Evolutionary conservation across 1,140 invertebrate genomes (phyloP).

Genomic region (Zeugodacus cucurbitae): DNA sequence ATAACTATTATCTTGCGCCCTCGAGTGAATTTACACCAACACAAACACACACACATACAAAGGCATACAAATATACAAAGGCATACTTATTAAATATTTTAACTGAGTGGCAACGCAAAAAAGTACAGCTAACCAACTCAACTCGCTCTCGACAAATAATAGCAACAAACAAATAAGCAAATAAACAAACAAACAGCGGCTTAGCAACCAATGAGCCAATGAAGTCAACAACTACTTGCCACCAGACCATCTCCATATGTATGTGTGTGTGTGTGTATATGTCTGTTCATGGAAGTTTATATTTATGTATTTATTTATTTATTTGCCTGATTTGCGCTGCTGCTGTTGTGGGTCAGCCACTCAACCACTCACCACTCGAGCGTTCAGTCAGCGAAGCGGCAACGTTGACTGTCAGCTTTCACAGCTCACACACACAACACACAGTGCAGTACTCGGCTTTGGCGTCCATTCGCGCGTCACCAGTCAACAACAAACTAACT

Average conservation of each 20-base stretch:
- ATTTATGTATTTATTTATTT: slow-evolving; percentile 12
- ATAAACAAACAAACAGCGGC: background rate
- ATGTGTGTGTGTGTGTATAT: background rate
- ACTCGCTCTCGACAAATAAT: background rate
- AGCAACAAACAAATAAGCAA: too few relatives aligned
- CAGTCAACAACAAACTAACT: slow-evolving; percentile 17
- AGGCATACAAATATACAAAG: background rate
- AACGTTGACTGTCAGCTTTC: background rate
- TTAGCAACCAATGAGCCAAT: background rate
- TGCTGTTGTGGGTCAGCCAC: background rate
- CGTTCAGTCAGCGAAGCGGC: background rate
- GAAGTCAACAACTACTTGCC: background rate
- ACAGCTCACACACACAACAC: too few relatives aligned
- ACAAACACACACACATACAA: background rate
- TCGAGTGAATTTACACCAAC: background rate
- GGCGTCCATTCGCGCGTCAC: background rate
- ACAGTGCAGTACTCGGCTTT: too few relatives aligned
- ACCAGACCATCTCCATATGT: background rate
- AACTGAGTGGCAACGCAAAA: too few relatives aligned
- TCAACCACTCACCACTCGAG: background rate
- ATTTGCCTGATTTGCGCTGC: background rate
- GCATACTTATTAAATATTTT: too few relatives aligned
- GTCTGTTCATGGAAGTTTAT: background rate
- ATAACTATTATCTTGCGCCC: background rate
- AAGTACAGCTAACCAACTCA: background rate